Base-by-base conservation (phyloP, 2,888 invertebrate genomes). In the Rhingia rostrata region DNA sequence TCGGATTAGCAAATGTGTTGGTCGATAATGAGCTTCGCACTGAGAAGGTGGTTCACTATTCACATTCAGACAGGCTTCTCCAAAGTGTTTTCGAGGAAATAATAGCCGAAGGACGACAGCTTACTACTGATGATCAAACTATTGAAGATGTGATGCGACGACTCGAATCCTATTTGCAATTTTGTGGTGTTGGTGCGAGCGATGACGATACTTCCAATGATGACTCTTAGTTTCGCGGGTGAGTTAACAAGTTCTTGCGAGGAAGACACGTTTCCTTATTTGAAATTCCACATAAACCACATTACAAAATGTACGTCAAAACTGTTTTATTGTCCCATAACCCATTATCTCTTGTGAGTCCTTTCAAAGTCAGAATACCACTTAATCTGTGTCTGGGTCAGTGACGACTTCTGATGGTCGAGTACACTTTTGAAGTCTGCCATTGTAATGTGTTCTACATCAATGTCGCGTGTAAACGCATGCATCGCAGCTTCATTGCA, bases 401-500 rank as follows among this genome's bases (percentile, higher is more conserved):
- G 87, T 43, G 93, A 93, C 3, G 93, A 92, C 79, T 90, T 90
- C 4, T 90, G 88, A 14, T 87, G 87, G 53, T 78, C 72, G 4
- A 93, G 85, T n/a, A 92, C 92, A 54, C 87, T 81, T 4, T 88
- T 70, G 87, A 93, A 93, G 88, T 93, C 91, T 10, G 88, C 85
- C 61, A 88, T 86, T 47, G 87, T 87, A 6, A 93, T 90, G 45
- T 87, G 60, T 4, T 87, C 75, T 1, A 88, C 89, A 56, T 90
- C 86, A 82, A 91, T 92, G 86, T 93, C 90, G 49, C 92, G 92
- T 51, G 92, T 92, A 85, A 95, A 91, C 1, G 95, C 94, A 86
- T 90, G 88, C 77, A 95, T 88, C 32, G 93, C 95, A 2, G 95
- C 94, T 91, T 94, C 94, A 87, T 92, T 92, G 87, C 94, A 93